A percentile compares a stretch with the other conserved stretches of the same genome.
Conservation (phyloP, 2,888 invertebrate species). For the Tupiocoris notatus region DNA sequence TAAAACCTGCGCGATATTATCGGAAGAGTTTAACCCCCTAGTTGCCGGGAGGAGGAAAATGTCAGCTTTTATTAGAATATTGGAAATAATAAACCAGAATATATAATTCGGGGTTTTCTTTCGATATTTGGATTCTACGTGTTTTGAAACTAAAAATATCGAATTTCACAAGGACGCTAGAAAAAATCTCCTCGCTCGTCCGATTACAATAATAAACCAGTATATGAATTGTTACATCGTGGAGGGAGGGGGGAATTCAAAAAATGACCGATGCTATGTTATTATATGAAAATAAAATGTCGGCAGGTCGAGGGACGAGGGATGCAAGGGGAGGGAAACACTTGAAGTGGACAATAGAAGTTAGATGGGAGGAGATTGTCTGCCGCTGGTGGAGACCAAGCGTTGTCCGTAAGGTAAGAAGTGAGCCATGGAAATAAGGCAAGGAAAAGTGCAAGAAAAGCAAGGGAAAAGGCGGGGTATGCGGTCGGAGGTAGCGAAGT, state of each 20-base stretch:
- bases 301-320: no score
- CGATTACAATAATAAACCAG: no score
- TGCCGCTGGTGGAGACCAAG: not conserved
- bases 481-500: conserved; percentile 14
- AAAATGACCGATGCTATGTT: not conserved
- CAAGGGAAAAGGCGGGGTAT: not conserved
- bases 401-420: not conserved
- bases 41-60: no score
- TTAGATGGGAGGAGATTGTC: not conserved
- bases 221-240: not conserved
- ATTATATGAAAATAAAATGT: conserved; percentile 4
- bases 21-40: no score
- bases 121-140: no score
- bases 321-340: conserved; percentile 31
- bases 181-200: no score
- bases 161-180: no score
- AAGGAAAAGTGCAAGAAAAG: conserved; percentile 24
- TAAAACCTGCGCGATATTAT: no score
- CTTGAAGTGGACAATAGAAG: conserved; percentile 38
- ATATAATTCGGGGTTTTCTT: no score
- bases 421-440: conserved; percentile 40
- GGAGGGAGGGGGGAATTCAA: not conserved
- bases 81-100: no score
- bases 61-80: no score
- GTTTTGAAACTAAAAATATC: no score